phyloP scores from a whole-genome alignment of 2,797 vertebrate species.

The Falco rusticolus region DNA sequence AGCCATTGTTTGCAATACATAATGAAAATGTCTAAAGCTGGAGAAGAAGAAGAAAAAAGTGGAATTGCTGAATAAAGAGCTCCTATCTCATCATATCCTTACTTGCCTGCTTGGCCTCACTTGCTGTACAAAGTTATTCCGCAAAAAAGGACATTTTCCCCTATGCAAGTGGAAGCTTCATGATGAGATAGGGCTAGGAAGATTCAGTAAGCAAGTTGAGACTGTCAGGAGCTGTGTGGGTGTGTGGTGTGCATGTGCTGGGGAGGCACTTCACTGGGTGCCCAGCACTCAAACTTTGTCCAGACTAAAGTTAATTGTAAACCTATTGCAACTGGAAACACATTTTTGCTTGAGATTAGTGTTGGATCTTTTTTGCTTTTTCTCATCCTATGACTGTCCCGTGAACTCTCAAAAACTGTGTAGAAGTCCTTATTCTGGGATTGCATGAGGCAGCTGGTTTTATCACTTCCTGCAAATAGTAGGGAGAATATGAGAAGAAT shows the following conservation, averaged over 20 bases:
- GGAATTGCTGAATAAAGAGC: not conserved
- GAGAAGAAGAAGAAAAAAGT: not conserved
- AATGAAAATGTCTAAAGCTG: not conserved
- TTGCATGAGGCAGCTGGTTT: not conserved
- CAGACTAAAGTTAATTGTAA: not conserved
- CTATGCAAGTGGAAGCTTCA: not conserved
- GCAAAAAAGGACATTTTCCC: not conserved
- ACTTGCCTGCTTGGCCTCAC: not conserved
- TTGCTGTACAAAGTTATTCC: not conserved
- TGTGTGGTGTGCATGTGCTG: too few relatives aligned
- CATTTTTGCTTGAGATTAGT: not conserved
- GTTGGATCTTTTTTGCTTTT: rapidly evolving
- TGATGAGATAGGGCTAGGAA: not conserved
- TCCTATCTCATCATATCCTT: not conserved
- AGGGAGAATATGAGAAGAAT: not conserved
- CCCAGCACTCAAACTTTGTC: not conserved
- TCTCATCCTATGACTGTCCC: not conserved
- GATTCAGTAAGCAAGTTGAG: not conserved
- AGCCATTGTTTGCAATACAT: not conserved
- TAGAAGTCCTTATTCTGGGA: not conserved
- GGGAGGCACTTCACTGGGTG: not conserved
- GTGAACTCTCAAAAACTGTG: not conserved
- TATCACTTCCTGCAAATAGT: not conserved
- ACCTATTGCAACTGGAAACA: not conserved
- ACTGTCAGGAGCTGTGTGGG: not conserved